Conservation (phyloP, 2,888 invertebrate genomes). For the Drosophila atripex region DNA sequence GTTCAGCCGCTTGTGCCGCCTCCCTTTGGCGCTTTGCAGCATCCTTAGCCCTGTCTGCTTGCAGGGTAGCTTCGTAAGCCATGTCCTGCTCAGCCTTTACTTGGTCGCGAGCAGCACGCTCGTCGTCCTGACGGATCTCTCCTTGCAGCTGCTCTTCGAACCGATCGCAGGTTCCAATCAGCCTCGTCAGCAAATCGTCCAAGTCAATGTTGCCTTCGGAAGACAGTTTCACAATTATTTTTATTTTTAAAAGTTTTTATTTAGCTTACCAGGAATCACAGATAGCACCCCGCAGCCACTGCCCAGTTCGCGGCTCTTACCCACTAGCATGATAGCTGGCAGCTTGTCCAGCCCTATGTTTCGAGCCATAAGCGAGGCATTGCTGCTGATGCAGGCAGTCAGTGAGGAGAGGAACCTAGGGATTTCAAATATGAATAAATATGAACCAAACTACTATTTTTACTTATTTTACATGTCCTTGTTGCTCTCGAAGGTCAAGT, state of each 20-base stretch:
- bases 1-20: slow-evolving; percentile 87
- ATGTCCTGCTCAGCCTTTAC: slow-evolving; percentile 97
- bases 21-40: slow-evolving; percentile 92
- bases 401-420: slow-evolving; percentile 90
- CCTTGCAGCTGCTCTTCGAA: slow-evolving; percentile 90
- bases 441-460: not conserved
- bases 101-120: slow-evolving; percentile 93
- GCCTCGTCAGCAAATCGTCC: slow-evolving; percentile 93
- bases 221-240: not conserved
- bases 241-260: not conserved
- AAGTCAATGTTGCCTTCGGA: slow-evolving; percentile 90
- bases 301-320: slow-evolving; percentile 87
- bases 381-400: slow-evolving; percentile 90
- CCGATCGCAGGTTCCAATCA: slow-evolving; percentile 94
- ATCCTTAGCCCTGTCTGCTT: slow-evolving; percentile 91
- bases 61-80: slow-evolving; percentile 95
- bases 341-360: slow-evolving; percentile 93
- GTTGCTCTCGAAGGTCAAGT: slow-evolving; percentile 95
- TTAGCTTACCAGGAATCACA: slow-evolving; percentile 90
- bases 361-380: slow-evolving; percentile 93
- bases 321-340: slow-evolving; percentile 95
- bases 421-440: slow-evolving; percentile 26
- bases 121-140: slow-evolving; percentile 93
- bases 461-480: slow-evolving; percentile 87
- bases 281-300: slow-evolving; percentile 95